These are phyloP conservation scores for Aplysina aerophoba DNA, from an alignment of 37 sponge, comb jelly and placozoan species.

Conservation along the genomic window DNA sequence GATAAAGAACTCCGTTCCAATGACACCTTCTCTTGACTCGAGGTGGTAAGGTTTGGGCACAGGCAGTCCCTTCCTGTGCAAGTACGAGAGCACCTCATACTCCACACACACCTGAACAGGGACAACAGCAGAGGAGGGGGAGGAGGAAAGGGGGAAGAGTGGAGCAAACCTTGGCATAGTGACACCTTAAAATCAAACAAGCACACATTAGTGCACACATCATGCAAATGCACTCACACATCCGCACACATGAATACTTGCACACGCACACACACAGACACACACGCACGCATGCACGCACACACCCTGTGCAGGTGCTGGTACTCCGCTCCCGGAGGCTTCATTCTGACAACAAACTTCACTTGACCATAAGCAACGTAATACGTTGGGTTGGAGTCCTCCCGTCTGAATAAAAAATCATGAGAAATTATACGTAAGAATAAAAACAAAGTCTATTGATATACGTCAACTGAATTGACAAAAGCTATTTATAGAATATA, in stretches of 20 bases:
- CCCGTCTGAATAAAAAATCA: neutral
- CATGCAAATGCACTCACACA: too few relatives aligned
- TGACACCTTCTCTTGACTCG: neutral
- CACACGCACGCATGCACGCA: too few relatives aligned
- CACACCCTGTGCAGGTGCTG: slow-evolving; percentile 16
- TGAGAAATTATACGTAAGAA: too few relatives aligned
- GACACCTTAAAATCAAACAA: too few relatives aligned
- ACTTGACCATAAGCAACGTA: neutral
- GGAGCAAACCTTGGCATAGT: too few relatives aligned
- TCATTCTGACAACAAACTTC: slow-evolving; percentile 13
- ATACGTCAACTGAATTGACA: too few relatives aligned
- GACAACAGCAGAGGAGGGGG: neutral
- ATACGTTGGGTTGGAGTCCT: slow-evolving; percentile 23
- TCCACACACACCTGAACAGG: neutral
- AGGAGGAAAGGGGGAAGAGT: too few relatives aligned
- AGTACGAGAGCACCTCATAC: neutral
- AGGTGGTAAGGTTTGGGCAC: neutral
- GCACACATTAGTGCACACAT: too few relatives aligned
- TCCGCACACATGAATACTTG: too few relatives aligned
- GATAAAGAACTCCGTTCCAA: slow-evolving; percentile 24
- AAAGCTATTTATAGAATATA: too few relatives aligned
- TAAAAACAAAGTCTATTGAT: too few relatives aligned
- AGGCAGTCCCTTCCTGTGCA: neutral
- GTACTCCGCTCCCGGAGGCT: neutral
- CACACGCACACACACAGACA: too few relatives aligned